Conservation (phyloP, 2,888 invertebrate species). For the Tetragnatha montana region DNA sequence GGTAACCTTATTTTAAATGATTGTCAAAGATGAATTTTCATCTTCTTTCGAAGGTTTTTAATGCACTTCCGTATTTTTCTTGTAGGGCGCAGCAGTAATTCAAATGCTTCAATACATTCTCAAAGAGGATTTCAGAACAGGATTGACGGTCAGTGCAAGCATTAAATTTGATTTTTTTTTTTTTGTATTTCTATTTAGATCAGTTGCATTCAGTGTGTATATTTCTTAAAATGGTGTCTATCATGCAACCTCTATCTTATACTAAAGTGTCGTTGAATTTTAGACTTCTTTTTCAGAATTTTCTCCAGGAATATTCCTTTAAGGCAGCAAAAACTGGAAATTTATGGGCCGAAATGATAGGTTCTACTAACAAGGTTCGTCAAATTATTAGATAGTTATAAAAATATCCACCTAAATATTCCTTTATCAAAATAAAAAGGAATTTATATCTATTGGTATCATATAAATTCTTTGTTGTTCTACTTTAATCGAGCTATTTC, state of each 20-base stretch:
- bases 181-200: not conserved
- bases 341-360: slow-evolving; percentile 81
- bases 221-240: too few relatives aligned
- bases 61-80: not conserved
- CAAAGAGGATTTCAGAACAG: slow-evolving; percentile 56
- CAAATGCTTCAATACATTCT: slow-evolving; percentile 54
- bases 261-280: slow-evolving; percentile 30
- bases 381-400: not conserved
- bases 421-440: too few relatives aligned
- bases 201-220: too few relatives aligned
- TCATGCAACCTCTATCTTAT: too few relatives aligned
- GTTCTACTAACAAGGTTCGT: slow-evolving; percentile 70
- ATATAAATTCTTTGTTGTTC: too few relatives aligned
- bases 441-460: too few relatives aligned
- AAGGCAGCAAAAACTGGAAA: slow-evolving; percentile 88
- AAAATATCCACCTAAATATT: too few relatives aligned
- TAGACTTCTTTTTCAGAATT: slow-evolving; percentile 79
- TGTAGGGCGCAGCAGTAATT: slow-evolving; percentile 51
- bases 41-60: too few relatives aligned
- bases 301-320: slow-evolving; percentile 83
- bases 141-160: slow-evolving; percentile 42
- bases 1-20: too few relatives aligned
- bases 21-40: too few relatives aligned
- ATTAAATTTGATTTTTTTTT: not conserved
- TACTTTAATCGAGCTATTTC: too few relatives aligned